Evolutionary conservation across 2,113 vertebrate genomes (phyloP).

Genomic region (Spheniscus mendiculus): DNA sequence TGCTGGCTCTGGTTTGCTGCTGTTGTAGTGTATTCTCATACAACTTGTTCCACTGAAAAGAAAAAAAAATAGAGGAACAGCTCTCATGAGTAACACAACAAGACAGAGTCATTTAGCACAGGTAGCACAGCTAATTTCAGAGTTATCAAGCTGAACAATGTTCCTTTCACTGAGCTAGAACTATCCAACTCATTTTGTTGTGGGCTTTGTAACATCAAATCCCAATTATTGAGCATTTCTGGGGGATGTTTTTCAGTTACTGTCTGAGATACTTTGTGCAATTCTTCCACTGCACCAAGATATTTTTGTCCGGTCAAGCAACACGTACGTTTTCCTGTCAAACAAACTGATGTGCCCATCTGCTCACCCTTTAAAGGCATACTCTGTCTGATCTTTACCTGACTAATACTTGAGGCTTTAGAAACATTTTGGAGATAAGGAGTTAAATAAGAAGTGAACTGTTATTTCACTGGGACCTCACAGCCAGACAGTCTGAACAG

Average conservation of each 20-base stretch:
- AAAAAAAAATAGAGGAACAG: neutral
- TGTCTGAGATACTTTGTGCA: neutral
- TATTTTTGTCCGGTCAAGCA: neutral
- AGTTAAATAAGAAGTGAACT: constrained; percentile 8
- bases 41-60: neutral
- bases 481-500: neutral
- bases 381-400: neutral
- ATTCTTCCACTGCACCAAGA: neutral
- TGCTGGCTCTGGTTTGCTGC: neutral
- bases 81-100: neutral
- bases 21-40: neutral
- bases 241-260: neutral
- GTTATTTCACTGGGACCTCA: neutral
- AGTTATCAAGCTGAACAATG: neutral
- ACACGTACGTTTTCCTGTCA: constrained; percentile 35
- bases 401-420: neutral
- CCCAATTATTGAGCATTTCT: neutral
- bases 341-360: constrained; percentile 33
- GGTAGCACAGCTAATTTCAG: neutral
- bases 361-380: constrained; percentile 13
- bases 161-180: neutral
- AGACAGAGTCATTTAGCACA: neutral
- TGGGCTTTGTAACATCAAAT: neutral
- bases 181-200: neutral
- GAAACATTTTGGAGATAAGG: neutral